phyloP scores from a whole-genome alignment of 1,140 invertebrate genomes.

The Potamilus streckersoni region DNA sequence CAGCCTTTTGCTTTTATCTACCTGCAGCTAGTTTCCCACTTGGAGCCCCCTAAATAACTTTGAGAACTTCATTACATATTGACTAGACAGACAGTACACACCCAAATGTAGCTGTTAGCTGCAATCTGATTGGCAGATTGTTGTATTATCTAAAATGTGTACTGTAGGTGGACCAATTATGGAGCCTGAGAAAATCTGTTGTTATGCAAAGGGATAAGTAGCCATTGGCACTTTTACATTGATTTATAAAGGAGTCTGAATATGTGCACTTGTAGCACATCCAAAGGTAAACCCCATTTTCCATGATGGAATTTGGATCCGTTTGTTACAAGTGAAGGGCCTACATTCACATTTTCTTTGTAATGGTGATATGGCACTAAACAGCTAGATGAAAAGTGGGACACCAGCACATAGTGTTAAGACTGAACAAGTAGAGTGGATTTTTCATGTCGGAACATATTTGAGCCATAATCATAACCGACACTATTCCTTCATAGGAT shows the following conservation, averaged over 20 bases:
- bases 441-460: too few relatives aligned
- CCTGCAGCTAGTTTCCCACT: too few relatives aligned
- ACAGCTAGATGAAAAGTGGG: neutral
- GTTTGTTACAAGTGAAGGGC: neutral
- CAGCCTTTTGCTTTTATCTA: too few relatives aligned
- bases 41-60: too few relatives aligned
- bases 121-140: too few relatives aligned
- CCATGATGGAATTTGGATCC: conserved; percentile 1
- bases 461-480: too few relatives aligned
- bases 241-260: conserved; percentile 10
- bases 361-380: neutral
- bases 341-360: neutral
- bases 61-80: too few relatives aligned
- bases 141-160: neutral
- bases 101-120: too few relatives aligned
- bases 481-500: too few relatives aligned
- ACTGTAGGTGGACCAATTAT: conserved; percentile 27
- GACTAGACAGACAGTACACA: too few relatives aligned
- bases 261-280: conserved; percentile 1
- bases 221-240: conserved; percentile 17
- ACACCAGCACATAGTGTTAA: too few relatives aligned
- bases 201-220: conserved; percentile 9
- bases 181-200: conserved; percentile 29
- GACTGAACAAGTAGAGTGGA: too few relatives aligned
- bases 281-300: conserved; percentile 1